A percentile compares a stretch with the other conserved stretches of the same genome.
Evolutionary conservation across 2,888 invertebrate genomes (phyloP).

Genomic region (Graphium colonna): DNA sequence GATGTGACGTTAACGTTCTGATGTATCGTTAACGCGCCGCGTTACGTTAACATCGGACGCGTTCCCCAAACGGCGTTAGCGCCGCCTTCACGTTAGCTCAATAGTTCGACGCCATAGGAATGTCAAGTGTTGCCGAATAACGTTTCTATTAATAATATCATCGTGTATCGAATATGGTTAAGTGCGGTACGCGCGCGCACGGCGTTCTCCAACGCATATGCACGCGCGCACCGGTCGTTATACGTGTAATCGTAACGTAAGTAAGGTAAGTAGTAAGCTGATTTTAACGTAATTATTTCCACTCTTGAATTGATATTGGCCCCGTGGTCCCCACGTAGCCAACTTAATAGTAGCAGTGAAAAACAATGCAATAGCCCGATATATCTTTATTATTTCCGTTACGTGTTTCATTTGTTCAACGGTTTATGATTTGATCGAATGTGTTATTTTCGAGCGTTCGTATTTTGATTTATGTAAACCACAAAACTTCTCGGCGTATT

Average conservation of each 20-base stretch:
- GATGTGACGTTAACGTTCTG: slow-evolving; percentile 39
- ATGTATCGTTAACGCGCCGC: slow-evolving; percentile 24
- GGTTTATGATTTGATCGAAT: slow-evolving; percentile 37
- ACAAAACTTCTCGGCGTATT: slow-evolving; percentile 70
- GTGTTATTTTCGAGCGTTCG: slow-evolving; percentile 39
- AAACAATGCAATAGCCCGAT: slow-evolving; percentile 79
- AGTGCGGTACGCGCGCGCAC: slow-evolving; percentile 52
- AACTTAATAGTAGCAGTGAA: slow-evolving; percentile 39
- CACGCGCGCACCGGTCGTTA: slow-evolving; percentile 45
- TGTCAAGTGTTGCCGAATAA: slow-evolving; percentile 80
- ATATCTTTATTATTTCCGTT: slow-evolving; percentile 59
- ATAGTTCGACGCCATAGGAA: slow-evolving; percentile 59
- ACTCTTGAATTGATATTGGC: slow-evolving; percentile 75
- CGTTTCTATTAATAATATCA: slow-evolving; percentile 76
- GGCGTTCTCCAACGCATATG: slow-evolving; percentile 33
- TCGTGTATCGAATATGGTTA: slow-evolving; percentile 67
- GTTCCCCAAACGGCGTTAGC: slow-evolving; percentile 40
- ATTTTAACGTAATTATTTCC: slow-evolving; percentile 74
- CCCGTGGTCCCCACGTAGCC: slow-evolving; percentile 26
- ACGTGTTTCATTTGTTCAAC: slow-evolving; percentile 32
- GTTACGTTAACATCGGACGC: slow-evolving; percentile 16
- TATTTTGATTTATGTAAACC: slow-evolving; percentile 50
- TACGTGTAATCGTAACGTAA: slow-evolving; percentile 72
- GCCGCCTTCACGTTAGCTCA: slow-evolving; percentile 72
- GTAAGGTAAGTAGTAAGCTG: slow-evolving; percentile 75